phyloP scores from a whole-genome alignment of 2,888 invertebrate genomes.

The Eustalomyia histrio region DNA sequence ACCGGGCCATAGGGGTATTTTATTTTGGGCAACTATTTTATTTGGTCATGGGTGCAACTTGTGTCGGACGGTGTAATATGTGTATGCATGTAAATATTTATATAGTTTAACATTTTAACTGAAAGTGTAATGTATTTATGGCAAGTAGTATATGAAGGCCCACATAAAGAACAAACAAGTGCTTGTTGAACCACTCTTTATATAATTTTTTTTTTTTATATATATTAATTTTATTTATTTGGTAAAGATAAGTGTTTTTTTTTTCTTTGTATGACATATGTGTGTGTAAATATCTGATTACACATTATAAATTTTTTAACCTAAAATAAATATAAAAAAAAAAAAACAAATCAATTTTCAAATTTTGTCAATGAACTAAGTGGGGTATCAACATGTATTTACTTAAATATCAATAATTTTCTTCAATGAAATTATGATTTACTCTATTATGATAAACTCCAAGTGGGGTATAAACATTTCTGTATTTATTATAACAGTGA shows the following conservation, averaged over 20 bases:
- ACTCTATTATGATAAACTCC: slow-evolving; percentile 8
- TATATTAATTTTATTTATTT: too few relatives aligned
- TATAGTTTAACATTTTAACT: too few relatives aligned
- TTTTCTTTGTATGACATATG: not conserved
- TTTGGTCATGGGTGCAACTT: too few relatives aligned
- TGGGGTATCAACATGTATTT: slow-evolving; percentile 17
- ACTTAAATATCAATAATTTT: not conserved
- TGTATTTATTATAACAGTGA: too few relatives aligned
- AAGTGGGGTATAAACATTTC: slow-evolving; percentile 35
- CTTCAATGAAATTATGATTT: not conserved
- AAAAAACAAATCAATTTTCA: too few relatives aligned
- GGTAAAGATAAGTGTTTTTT: slow-evolving; percentile 5
- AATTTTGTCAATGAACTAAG: slow-evolving; percentile 39
- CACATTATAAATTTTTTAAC: not conserved
- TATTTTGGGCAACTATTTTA: too few relatives aligned
- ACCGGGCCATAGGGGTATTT: too few relatives aligned
- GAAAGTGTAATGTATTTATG: too few relatives aligned
- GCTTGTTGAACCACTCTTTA: not conserved
- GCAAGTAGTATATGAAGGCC: not conserved
- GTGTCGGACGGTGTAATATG: too few relatives aligned
- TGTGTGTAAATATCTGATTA: not conserved
- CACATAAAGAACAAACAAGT: slow-evolving; percentile 13
- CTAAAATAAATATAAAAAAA: not conserved
- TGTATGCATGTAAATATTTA: too few relatives aligned
- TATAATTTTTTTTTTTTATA: too few relatives aligned